phyloP scores from a whole-genome alignment of 2,113 vertebrate genomes.

The Cromileptes altivelis region DNA sequence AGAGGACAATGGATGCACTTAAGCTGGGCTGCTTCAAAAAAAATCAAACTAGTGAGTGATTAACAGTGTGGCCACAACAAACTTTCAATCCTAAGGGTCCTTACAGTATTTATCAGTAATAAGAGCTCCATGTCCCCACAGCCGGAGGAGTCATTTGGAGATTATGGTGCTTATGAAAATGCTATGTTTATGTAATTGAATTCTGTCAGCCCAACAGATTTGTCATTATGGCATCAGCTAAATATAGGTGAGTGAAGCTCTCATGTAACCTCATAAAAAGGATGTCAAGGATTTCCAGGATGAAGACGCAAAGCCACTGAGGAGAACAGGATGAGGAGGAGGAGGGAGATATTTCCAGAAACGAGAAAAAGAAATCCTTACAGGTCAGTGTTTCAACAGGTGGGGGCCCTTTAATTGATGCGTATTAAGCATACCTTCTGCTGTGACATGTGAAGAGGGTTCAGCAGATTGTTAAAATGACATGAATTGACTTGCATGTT shows the following conservation, averaged over 20 bases:
- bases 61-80: neutral
- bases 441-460: neutral
- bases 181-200: conserved; percentile 65
- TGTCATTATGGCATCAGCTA: conserved; percentile 64
- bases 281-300: conserved; percentile 77
- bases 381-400: conserved; percentile 42
- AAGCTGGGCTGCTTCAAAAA: neutral
- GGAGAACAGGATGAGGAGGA: conserved; percentile 20
- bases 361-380: conserved; percentile 26
- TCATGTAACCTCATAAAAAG: conserved; percentile 70
- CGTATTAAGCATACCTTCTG: neutral
- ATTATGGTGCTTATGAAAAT: conserved; percentile 41
- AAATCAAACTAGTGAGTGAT: neutral
- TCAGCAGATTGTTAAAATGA: neutral
- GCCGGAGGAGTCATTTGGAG: conserved; percentile 24
- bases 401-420: conserved; percentile 10
- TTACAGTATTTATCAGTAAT: neutral
- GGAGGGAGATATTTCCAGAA: conserved; percentile 45
- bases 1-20: neutral
- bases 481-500: neutral
- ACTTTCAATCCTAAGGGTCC: neutral
- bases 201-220: conserved; percentile 61
- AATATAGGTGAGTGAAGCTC: conserved; percentile 62
- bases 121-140: conserved; percentile 5
- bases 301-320: conserved; percentile 50